Conservation (phyloP, 2,113 vertebrate species). For the Panthera leo region DNA sequence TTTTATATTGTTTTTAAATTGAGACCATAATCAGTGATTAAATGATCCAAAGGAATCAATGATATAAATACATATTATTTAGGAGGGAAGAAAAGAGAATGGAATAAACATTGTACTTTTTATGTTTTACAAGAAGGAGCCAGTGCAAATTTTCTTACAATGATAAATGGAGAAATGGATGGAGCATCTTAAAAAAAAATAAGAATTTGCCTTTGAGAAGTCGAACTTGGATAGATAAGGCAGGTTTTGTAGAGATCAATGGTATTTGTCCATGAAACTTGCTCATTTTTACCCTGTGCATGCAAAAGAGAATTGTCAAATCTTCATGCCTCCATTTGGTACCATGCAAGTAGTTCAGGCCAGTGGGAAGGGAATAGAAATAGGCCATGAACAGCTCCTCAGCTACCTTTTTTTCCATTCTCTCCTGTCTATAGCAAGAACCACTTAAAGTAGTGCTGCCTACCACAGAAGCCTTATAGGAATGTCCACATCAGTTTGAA, state of each 20-base stretch:
- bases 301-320: not conserved
- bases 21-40: not conserved
- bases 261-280: not conserved
- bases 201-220: not conserved
- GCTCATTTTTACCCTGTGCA: not conserved
- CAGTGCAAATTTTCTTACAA: not conserved
- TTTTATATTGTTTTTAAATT: not conserved
- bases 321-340: not conserved
- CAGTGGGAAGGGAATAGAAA: not conserved
- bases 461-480: not conserved
- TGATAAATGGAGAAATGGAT: not conserved
- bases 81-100: not conserved
- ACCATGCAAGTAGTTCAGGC: not conserved
- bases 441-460: not conserved
- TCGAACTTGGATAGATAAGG: not conserved
- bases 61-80: not conserved
- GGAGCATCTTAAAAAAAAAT: not conserved
- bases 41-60: not conserved
- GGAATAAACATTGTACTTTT: not conserved
- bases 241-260: not conserved
- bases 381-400: not conserved
- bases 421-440: not conserved
- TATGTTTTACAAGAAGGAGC: not conserved
- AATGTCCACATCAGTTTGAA: not conserved
- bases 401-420: not conserved